Evolutionary conservation across 2,888 invertebrate genomes (phyloP).

Genomic region (Octonoba sinensis): DNA sequence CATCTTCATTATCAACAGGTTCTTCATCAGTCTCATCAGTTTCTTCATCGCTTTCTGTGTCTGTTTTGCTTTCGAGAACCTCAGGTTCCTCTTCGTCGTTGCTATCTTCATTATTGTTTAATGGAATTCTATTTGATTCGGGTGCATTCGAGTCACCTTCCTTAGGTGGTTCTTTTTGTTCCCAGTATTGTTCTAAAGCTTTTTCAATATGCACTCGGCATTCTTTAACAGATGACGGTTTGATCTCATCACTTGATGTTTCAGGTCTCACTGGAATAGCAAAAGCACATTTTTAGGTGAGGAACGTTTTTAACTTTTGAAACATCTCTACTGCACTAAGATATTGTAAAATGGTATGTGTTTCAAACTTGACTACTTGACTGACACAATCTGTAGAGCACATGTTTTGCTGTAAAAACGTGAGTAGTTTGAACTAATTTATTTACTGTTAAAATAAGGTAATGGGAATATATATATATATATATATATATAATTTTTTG

Average conservation of each 20-base stretch:
- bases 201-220: conserved; percentile 66
- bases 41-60: conserved; percentile 55
- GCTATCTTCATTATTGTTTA: conserved; percentile 41
- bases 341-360: too few relatives aligned
- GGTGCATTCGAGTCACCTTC: conserved; percentile 9
- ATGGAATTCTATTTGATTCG: conserved; percentile 7
- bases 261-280: conserved; percentile 32
- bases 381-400: too few relatives aligned
- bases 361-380: too few relatives aligned
- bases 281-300: background rate
- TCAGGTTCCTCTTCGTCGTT: conserved; percentile 54
- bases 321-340: too few relatives aligned
- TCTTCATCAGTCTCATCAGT: conserved; percentile 52
- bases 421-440: too few relatives aligned
- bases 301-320: too few relatives aligned
- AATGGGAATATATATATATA: too few relatives aligned
- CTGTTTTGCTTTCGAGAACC: conserved; percentile 17
- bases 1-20: conserved; percentile 44
- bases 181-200: conserved; percentile 66
- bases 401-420: too few relatives aligned
- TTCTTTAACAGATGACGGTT: conserved; percentile 54
- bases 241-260: conserved; percentile 14
- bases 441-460: too few relatives aligned
- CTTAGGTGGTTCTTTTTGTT: conserved; percentile 37
- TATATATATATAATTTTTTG: too few relatives aligned